Evolutionary conservation across 2,888 invertebrate genomes (phyloP).

Genomic region (Drosophila infuscata): DNA sequence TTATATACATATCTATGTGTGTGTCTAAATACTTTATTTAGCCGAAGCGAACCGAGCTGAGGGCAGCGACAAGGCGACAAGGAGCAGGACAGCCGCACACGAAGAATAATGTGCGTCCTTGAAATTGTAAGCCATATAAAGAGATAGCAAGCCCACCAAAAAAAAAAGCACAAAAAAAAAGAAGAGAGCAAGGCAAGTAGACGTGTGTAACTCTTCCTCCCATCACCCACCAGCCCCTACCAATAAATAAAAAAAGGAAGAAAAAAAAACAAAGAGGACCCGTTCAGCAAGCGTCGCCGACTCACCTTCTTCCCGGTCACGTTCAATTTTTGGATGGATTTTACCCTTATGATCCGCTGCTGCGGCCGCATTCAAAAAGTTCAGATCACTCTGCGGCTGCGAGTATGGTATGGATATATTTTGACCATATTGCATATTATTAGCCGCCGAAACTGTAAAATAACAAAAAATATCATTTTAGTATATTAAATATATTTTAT

Average conservation of each 20-base stretch:
- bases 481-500: background rate
- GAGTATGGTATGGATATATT: conserved; percentile 85
- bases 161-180: conserved; percentile 5
- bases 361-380: conserved; percentile 85
- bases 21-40: conserved; percentile 57
- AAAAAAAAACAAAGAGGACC: background rate
- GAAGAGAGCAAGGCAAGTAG: conserved; percentile 18
- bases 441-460: conserved; percentile 83
- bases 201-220: conserved; percentile 15
- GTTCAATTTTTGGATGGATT: conserved; percentile 85
- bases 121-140: conserved; percentile 62
- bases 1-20: conserved; percentile 32
- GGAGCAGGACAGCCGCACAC: conserved; percentile 46
- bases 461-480: conserved; percentile 9
- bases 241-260: background rate
- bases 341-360: conserved; percentile 85
- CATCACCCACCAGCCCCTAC: background rate
- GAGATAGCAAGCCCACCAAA: conserved; percentile 39
- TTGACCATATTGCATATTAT: conserved; percentile 85
- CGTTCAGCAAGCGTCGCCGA: conserved; percentile 50
- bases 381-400: conserved; percentile 85
- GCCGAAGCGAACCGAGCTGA: conserved; percentile 29
- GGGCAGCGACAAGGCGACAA: background rate
- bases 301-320: conserved; percentile 85
- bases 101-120: conserved; percentile 77